Base-by-base conservation (phyloP, 2,113 vertebrate species). In the Lagopus leucura region DNA sequence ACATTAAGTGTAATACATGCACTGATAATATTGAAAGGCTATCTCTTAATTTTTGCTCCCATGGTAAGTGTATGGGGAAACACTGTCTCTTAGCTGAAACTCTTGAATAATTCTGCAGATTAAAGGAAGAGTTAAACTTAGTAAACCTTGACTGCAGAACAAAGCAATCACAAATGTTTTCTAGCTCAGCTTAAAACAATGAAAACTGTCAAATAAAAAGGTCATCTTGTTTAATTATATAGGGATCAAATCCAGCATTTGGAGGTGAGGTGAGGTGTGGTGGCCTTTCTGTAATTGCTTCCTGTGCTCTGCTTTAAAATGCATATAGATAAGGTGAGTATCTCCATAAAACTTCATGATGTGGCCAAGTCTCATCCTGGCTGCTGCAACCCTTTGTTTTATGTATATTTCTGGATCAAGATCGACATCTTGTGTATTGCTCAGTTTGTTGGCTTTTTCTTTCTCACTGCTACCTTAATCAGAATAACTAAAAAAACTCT, bases 171-270 rank as follows among this genome's bases (percentile, higher is more conserved):
- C 86, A 95, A 77, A 78, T 96, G 78, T 92, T 93, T 43, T 78
- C 78, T 84, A 75, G 45, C 55, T 90, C 34, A 77, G 71, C 73
- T 95, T 90, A 57, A 88, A 94, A 96, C 82, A 81, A 86, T 92
- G 50, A 42, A 84, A 92, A n/a, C 65, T 61, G 52, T 84, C 69
- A 88, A 71, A 75, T 69, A 47, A 22, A 18, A 81, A 81, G 65
- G 88, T 90, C 55, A 47, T 80, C 48, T 75, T 86, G 72, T 83
- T 93, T 58, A 90, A 92, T 60, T 77, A 67, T 43, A 43, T 17
- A 64, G 58, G 86, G 70, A 27, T 67, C 13, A 73, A 88, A 82
- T 84, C 20, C 54, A 85, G 74, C 25, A 54, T 69, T 38, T 38
- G 38, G 38, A 38, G 38, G 38, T 38, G 38, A 38, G 36, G 36